Percentiles rank a stretch among this genome's conserved stretches.
Evolutionary conservation across 2,888 invertebrate genomes (phyloP).

Genomic region (Cordilura impudica): DNA sequence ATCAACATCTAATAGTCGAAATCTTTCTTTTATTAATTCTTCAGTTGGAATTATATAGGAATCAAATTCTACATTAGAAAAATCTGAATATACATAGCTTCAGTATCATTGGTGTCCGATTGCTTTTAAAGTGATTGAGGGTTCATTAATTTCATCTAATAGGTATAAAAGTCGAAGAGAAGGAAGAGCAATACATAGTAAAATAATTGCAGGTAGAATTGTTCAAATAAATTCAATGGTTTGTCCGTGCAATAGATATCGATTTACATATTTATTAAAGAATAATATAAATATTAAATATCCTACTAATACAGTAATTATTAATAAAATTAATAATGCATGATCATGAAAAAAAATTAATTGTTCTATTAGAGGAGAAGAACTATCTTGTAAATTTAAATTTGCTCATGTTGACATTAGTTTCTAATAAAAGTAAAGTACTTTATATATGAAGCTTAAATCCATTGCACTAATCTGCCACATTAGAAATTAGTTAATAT

Average conservation of each 20-base stretch:
- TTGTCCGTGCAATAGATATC: conserved; percentile 78
- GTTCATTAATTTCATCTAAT: conserved; percentile 82
- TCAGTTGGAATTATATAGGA: conserved; percentile 81
- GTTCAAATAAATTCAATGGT: conserved; percentile 84
- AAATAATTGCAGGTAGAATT: conserved; percentile 81
- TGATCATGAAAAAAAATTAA: conserved; percentile 83
- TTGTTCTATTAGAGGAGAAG: conserved; percentile 83
- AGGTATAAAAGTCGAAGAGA: conserved; percentile 82
- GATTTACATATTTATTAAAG: conserved; percentile 81
- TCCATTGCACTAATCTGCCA: conserved; percentile 82
- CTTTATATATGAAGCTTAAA: conserved; percentile 85
- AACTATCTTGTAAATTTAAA: conserved; percentile 81
- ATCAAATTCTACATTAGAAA: conserved; percentile 81
- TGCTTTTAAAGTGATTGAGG: conserved; percentile 81
- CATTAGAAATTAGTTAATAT: conserved; percentile 82
- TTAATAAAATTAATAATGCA: conserved; percentile 81
- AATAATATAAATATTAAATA: conserved; percentile 81
- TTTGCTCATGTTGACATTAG: conserved; percentile 81
- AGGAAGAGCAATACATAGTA: conserved; percentile 82
- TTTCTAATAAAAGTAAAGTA: conserved; percentile 81
- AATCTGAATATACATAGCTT: conserved; percentile 84
- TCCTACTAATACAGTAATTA: conserved; percentile 81
- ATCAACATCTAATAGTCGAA: conserved; percentile 83
- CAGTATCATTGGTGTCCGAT: conserved; percentile 84
- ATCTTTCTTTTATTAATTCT: conserved; percentile 76